These are phyloP conservation scores for Papilio glaucus DNA, from an alignment of 1,140 invertebrate species.

Conservation along the genomic window DNA sequence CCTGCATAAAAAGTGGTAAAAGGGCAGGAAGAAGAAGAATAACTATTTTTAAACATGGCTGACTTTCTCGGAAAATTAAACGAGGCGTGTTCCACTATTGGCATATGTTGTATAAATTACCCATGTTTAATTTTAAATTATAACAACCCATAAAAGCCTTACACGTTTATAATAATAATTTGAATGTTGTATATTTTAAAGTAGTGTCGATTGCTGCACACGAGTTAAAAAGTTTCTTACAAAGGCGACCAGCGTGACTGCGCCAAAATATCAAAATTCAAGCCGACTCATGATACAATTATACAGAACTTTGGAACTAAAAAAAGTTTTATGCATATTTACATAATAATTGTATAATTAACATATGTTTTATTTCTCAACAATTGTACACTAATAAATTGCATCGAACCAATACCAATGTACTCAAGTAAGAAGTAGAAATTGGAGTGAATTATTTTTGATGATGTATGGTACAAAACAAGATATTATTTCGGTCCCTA, in stretches of 20 bases:
- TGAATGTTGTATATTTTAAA: conserved; percentile 4
- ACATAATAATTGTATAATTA: background rate
- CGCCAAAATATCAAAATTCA: conserved; percentile 1
- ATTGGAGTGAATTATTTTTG: no score
- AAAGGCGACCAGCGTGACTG: background rate
- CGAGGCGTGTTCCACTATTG: background rate
- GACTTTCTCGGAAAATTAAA: background rate
- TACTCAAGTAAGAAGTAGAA: no score
- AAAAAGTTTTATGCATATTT: conserved; percentile 7
- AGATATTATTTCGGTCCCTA: no score
- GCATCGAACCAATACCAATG: no score
- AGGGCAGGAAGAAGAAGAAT: no score
- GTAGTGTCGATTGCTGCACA: background rate
- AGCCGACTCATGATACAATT: conserved; percentile 6
- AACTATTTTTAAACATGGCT: no score
- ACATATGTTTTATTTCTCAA: background rate
- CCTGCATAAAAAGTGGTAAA: no score
- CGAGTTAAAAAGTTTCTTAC: conserved; percentile 1
- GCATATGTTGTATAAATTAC: background rate
- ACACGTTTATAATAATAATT: background rate
- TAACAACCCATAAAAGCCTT: background rate
- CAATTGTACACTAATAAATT: background rate
- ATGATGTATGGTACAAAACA: no score
- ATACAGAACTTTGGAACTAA: background rate
- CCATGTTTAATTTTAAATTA: background rate